These are phyloP conservation scores for Hemicentrotus pulcherrimus DNA, from an alignment of 35 echinoderm and acorn worm genomes.

Conservation along the genomic window DNA sequence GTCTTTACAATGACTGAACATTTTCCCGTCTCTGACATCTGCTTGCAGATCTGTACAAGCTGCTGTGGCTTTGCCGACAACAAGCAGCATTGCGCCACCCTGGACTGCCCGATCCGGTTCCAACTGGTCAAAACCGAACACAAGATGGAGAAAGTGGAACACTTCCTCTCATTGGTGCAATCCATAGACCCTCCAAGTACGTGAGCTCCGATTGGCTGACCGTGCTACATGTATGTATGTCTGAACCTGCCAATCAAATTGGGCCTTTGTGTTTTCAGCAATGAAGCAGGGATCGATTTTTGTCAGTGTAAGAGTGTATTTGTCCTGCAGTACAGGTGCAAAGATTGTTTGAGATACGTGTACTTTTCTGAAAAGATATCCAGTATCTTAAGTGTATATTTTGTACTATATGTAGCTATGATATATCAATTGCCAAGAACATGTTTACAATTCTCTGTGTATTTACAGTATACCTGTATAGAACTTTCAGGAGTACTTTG, in stretches of 20 bases:
- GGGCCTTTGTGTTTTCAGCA: background rate
- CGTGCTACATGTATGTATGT: background rate
- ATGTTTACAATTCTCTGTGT: background rate
- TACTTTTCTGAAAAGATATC: background rate
- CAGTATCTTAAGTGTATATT: background rate
- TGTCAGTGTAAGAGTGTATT: background rate
- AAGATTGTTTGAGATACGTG: background rate
- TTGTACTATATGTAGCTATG: background rate
- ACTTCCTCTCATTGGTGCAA: constrained; percentile 46
- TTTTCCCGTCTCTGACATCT: background rate
- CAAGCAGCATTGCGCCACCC: constrained; percentile 58
- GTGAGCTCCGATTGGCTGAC: background rate
- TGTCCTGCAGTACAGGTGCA: background rate
- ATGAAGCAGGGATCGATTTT: background rate
- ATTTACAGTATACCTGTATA: background rate
- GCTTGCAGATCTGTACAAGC: constrained; percentile 67
- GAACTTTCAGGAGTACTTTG: background rate
- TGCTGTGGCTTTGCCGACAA: constrained; percentile 72
- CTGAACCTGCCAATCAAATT: background rate
- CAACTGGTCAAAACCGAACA: constrained; percentile 46
- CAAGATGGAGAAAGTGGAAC: constrained; percentile 46
- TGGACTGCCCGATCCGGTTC: constrained; percentile 76
- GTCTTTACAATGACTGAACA: too few relatives aligned
- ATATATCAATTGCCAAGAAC: background rate
- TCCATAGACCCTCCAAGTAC: constrained; percentile 8